A percentile compares a stretch with the other conserved stretches of the same genome.
These are phyloP conservation scores for Lithosia quadra DNA, from an alignment of 2,888 invertebrate genomes.

Conservation along the genomic window DNA sequence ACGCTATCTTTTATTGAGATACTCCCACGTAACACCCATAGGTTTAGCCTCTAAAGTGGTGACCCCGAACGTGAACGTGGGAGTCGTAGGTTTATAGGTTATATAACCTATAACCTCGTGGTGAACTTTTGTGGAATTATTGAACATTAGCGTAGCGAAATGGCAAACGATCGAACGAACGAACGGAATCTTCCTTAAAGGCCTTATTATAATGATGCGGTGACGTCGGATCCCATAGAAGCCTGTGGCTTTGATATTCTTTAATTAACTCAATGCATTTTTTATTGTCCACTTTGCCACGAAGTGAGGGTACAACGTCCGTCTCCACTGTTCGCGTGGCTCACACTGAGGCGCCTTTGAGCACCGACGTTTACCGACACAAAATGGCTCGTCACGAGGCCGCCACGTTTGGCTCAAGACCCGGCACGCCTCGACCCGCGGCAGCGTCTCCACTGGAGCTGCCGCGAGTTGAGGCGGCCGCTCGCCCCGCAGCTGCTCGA, in stretches of 20 bases:
- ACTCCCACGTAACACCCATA: too few species aligned
- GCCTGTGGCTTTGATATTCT: conserved; percentile 3
- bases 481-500: conserved; percentile 9
- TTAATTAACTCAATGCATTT: conserved; percentile 8
- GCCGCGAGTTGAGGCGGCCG: conserved; percentile 13
- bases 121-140: too few species aligned
- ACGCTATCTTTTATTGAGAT: too few species aligned
- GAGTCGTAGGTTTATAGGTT: too few species aligned
- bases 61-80: too few species aligned
- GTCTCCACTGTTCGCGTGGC: conserved; percentile 17
- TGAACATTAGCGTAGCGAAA: too few species aligned
- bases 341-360: conserved; percentile 24
- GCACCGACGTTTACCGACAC: conserved; percentile 17
- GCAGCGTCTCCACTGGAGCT: conserved; percentile 12
- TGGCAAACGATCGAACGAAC: too few species aligned
- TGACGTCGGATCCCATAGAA: conserved; percentile 18
- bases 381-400: conserved; percentile 14
- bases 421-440: conserved; percentile 19
- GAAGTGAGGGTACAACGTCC: conserved; percentile 6
- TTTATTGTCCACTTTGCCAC: conserved; percentile 13
- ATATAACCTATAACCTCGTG: too few species aligned
- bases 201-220: conserved; percentile 27
- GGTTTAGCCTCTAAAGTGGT: too few species aligned
- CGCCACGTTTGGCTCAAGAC: conserved; percentile 20
- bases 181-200: conserved; percentile 28